Evolutionary conservation across 1,140 invertebrate species (phyloP), one percentile per base, ranked within the genome.

Genomic region (Lepidurus arcticus): DNA sequence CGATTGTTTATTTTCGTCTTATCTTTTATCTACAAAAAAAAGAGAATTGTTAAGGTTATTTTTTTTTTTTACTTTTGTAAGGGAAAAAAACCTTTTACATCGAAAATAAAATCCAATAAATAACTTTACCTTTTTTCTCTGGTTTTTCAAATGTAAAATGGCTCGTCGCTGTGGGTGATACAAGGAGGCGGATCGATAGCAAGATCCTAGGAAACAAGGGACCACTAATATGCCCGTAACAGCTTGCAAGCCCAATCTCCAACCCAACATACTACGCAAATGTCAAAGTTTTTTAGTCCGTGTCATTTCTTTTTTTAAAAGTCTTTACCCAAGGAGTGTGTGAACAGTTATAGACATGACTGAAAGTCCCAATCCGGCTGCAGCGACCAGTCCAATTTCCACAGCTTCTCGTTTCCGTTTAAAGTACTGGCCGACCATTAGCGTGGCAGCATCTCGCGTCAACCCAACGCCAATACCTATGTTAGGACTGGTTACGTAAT

Each of bases 391-490:
- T 82, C 94, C 91, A 82, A 95, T 92, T 85, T 96, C 94, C 24
- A 95, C 94, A 73, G 94, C 88, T 85, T 95, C 93, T 78, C 94
- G 86, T 82, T 90, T 88, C 79, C 92, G 84, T 83, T 94, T 94
- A 88, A 96, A 96, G 85, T 95, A 96, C 83, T 95, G 93, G 5
- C 93, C 94, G 75, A 96, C 91, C 92, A 96, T 95, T 80, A 96
- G 85, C 13, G 92, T 94, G 8, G 93, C 93, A 81, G 93, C 94
- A 85, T 95, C 91, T 82, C 92, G 85, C 13, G 92, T 92, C 85
- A 94, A 87, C 74, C 93, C 92, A 24, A 94, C 92, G 75, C 94
- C 94, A 73, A 95, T 88, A 21, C 93, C 94, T 86, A 89, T 79
- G 10, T 86, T 81, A 10, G 26, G 44, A 74, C 13, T 73, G 73